Conservation (phyloP, 2,113 vertebrate species). For the Bostrychus sinensis region DNA sequence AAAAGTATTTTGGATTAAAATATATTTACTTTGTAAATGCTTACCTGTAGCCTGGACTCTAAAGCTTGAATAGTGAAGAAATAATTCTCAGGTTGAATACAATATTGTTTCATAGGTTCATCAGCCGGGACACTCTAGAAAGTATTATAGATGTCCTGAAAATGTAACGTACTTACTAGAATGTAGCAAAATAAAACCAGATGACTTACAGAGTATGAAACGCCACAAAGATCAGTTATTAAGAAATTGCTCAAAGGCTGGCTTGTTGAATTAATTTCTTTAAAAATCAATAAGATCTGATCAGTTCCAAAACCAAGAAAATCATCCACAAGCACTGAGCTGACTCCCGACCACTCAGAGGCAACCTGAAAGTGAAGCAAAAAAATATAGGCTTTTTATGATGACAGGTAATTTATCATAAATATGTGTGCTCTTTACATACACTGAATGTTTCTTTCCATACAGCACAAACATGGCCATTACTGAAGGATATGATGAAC, state of each 20-base stretch:
- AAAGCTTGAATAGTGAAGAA: conserved; percentile 84
- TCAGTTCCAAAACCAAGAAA: conserved; percentile 88
- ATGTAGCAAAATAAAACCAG: neutral
- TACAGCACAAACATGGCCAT: conserved; percentile 81
- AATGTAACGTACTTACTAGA: neutral
- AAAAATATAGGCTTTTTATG: neutral
- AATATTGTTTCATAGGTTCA: conserved; percentile 38
- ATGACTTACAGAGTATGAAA: conserved; percentile 84
- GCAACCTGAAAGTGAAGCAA: conserved; percentile 78
- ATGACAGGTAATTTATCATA: neutral
- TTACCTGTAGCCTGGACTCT: conserved; percentile 88
- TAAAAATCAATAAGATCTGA: conserved; percentile 87
- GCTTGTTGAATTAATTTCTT: conserved; percentile 59
- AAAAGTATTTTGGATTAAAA: neutral
- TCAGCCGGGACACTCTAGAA: conserved; percentile 52
- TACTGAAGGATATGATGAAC: conserved; percentile 82
- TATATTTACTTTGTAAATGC: neutral
- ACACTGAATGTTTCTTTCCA: conserved; percentile 89
- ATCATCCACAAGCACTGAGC: conserved; percentile 85
- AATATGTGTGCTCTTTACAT: conserved; percentile 17
- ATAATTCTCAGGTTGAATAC: conserved; percentile 75
- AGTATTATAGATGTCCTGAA: neutral
- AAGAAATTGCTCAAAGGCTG: conserved; percentile 75
- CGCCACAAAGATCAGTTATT: conserved; percentile 85
- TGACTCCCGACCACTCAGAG: conserved; percentile 83